Conservation (phyloP, 2,888 invertebrate genomes). For the Protula sp. region DNA sequence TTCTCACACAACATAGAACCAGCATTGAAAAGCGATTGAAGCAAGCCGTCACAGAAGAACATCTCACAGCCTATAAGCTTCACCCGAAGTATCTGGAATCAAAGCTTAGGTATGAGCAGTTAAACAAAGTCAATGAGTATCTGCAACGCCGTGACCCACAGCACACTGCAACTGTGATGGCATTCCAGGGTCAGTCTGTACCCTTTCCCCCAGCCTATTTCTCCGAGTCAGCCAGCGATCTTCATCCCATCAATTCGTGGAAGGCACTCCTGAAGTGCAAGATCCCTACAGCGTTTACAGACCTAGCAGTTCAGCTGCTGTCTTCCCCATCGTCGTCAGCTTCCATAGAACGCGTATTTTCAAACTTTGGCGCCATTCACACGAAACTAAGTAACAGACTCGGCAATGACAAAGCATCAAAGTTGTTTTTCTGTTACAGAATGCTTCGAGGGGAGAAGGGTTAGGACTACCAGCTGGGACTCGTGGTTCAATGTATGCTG, state of each 20-base stretch:
- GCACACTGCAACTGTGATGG: no score
- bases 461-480: not conserved
- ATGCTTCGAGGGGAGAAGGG: not conserved
- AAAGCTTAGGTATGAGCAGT: no score
- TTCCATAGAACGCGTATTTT: not conserved
- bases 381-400: not conserved
- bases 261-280: no score
- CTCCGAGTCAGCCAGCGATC: no score
- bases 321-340: not conserved
- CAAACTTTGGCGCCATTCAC: not conserved
- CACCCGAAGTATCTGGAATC: not conserved
- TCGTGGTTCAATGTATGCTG: no score
- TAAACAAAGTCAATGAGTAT: no score
- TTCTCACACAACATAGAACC: not conserved
- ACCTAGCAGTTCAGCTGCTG: not conserved
- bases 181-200: no score
- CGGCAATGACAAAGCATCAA: not conserved
- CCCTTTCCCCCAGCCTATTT: no score
- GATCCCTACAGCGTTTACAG: no score
- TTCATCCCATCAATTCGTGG: no score
- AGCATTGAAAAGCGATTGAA: not conserved
- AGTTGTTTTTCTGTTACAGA: not conserved
- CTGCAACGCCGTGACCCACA: no score
- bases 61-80: not conserved
- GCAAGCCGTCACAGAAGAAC: not conserved